These are phyloP conservation scores for Corella eumyota DNA, from an alignment of 23 tunicate species.

Conservation along the genomic window DNA sequence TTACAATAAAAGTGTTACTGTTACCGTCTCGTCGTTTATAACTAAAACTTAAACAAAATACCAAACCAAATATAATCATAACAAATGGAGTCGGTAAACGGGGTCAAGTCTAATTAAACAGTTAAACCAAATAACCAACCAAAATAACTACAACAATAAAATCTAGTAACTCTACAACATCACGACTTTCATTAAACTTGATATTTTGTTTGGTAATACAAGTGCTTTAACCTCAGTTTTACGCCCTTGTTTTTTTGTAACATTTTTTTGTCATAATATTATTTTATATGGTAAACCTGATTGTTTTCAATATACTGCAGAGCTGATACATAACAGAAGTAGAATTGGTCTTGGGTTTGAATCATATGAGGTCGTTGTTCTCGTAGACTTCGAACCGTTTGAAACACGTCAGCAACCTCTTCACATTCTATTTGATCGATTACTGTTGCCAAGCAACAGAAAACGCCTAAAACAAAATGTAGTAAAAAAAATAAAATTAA, in stretches of 20 bases:
- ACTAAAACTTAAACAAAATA: too few species aligned
- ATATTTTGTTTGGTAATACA: too few species aligned
- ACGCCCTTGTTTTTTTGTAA: neutral
- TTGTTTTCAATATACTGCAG: slow-evolving; percentile 35
- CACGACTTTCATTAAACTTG: too few species aligned
- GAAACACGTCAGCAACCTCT: slow-evolving; percentile 63
- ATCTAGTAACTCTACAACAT: too few species aligned
- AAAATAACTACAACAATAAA: too few species aligned
- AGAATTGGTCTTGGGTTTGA: slow-evolving; percentile 76
- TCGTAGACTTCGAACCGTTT: slow-evolving; percentile 47
- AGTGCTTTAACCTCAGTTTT: neutral
- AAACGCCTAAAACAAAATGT: slow-evolving; percentile 56
- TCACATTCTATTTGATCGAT: slow-evolving; percentile 52
- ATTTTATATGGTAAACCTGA: slow-evolving; percentile 20
- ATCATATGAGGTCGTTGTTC: slow-evolving; percentile 82
- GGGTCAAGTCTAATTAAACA: too few species aligned
- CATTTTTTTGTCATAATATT: neutral
- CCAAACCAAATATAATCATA: too few species aligned
- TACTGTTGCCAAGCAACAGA: slow-evolving; percentile 34
- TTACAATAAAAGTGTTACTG: too few species aligned
- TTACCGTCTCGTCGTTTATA: too few species aligned
- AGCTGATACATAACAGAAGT: slow-evolving; percentile 59
- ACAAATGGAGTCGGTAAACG: too few species aligned
- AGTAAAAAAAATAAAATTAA: too few species aligned
- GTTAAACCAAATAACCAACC: too few species aligned